Base-by-base conservation (phyloP, 2,113 vertebrate species). In the Dasyornis broadbenti region DNA sequence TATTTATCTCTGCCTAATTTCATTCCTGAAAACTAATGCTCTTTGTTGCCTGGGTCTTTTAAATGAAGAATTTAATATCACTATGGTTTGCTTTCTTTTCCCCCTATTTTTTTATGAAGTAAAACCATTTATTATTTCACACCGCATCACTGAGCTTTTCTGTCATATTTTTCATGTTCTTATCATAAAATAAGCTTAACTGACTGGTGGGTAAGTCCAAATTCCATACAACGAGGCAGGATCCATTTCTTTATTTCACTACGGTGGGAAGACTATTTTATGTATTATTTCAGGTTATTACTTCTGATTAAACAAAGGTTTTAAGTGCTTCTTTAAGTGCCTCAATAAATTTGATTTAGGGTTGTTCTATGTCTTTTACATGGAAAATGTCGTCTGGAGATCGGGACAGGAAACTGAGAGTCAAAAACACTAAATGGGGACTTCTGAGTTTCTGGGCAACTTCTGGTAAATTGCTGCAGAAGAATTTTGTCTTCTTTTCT, bases 1-100 rank as follows among this genome's bases (percentile, higher is more conserved):
- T 92, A 81, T 75, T 86, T 92, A 75, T 87, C 63, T 87, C 63
- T 86, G 71, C 21, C 52, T 82, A 68, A 94, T 95, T 95, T 89
- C 6, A 84, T 91, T 89, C 53, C 83, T 60, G 49, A 84, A 92
- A 92, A 80, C 4, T 78, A 64, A 91, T 89, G 57, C 9, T 94
- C 37, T 82, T 80, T 89, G n/a, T 65, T 91, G 70, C 69, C 92
- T 81, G 37, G 28, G 12, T 68, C 31, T 86, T 89, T 68, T 37
- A 78, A 95, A 94, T 45, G 22, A 78, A 49, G 39, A 93, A 78
- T 84, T 86, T 82, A 75, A 86, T 91, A 89, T 68, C 5, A 3
- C 31, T 86, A 13, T 14, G 17, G 7, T 56, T 81, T 95, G 28
- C 39, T 71, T 13, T 42, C 40, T 52, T 40, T 64, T 13, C 4